Percentiles rank a stretch among this genome's conserved stretches.
These are phyloP conservation scores for Ascidia mentula DNA, from an alignment of 23 tunicate species.

Conservation along the genomic window DNA sequence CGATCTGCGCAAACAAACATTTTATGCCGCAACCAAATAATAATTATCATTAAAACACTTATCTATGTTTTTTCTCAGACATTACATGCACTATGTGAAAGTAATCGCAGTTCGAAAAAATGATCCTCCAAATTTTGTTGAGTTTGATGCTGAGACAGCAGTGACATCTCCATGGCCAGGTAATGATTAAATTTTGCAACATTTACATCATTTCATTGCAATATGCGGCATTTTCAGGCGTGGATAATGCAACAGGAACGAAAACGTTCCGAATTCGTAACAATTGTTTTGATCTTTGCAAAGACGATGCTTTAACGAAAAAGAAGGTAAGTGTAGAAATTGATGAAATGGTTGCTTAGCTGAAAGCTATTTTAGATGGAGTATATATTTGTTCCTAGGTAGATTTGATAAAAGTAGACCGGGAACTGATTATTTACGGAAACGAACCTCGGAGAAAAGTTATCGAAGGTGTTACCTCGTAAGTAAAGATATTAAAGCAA, in stretches of 20 bases:
- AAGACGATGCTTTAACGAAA: not conserved
- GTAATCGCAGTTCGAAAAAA: not conserved
- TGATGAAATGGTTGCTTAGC: not conserved
- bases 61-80: not conserved
- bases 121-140: not conserved
- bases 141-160: not conserved
- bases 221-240: too few relatives aligned
- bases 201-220: too few relatives aligned
- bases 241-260: not conserved
- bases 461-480: not conserved
- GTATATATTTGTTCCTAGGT: not conserved
- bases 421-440: not conserved
- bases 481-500: not conserved
- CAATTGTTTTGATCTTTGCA: not conserved
- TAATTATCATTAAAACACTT: not conserved
- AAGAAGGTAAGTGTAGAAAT: not conserved
- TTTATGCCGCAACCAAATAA: not conserved
- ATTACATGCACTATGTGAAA: not conserved
- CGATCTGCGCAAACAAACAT: too few relatives aligned
- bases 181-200: too few relatives aligned
- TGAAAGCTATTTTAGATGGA: not conserved
- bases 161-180: too few relatives aligned
- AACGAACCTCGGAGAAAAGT: not conserved
- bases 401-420: not conserved
- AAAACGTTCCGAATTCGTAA: not conserved